Evolutionary conservation across 2,888 invertebrate genomes (phyloP).

Genomic region (Aproaerema taeniolella): DNA sequence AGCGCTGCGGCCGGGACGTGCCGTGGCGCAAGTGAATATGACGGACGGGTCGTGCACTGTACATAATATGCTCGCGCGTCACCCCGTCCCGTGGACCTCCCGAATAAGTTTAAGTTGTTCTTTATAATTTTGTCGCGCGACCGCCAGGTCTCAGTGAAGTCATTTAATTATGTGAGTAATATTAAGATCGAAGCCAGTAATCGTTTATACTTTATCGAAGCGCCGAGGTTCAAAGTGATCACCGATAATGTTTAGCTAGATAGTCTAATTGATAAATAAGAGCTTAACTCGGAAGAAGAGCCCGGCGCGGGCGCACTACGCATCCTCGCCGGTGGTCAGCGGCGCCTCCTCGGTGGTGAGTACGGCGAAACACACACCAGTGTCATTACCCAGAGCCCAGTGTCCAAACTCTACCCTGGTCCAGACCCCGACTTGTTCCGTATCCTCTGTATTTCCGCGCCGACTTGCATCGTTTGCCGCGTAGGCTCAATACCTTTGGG

Average conservation of each 20-base stretch:
- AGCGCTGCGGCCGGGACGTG: constrained; percentile 27
- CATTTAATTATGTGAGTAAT: constrained; percentile 61
- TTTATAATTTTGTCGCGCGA: constrained; percentile 42
- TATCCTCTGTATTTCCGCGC: no score
- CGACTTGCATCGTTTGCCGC: no score
- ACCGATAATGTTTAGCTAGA: constrained; percentile 59
- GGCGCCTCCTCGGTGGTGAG: constrained; percentile 39
- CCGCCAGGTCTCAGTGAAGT: constrained; percentile 45
- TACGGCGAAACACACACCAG: constrained; percentile 34
- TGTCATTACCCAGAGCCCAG: constrained; percentile 10
- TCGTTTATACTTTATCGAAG: constrained; percentile 55
- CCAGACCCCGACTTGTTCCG: no score
- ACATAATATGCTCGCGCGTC: constrained; percentile 37
- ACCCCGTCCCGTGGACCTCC: constrained; percentile 27
- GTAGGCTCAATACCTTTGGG: constrained; percentile 34
- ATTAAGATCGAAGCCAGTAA: constrained; percentile 65
- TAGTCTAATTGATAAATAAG: constrained; percentile 66
- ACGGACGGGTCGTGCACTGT: constrained; percentile 16
- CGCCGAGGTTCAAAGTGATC: constrained; percentile 58
- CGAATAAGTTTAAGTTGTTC: constrained; percentile 52
- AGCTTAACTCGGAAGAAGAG: constrained; percentile 57
- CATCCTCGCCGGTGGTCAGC: constrained; percentile 33
- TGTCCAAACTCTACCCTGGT: neutral
- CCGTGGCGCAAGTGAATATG: constrained; percentile 40
- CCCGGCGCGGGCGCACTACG: constrained; percentile 40